Conservation (phyloP, 1,140 invertebrate genomes). For the Latrodectus geometricus region DNA sequence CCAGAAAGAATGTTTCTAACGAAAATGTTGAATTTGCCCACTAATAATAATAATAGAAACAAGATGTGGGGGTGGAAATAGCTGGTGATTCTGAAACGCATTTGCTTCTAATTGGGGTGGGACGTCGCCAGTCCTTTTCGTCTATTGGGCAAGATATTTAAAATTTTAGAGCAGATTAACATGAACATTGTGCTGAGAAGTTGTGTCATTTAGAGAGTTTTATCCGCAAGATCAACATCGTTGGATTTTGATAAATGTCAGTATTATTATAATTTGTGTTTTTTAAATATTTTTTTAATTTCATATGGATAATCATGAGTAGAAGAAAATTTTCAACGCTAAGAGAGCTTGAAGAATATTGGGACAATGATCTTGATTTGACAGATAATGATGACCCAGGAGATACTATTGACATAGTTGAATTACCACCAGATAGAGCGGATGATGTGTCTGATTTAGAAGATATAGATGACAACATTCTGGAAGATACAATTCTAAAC, state of each 20-base stretch:
- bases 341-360: conserved; percentile 40
- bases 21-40: conserved; percentile 30
- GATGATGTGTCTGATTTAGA: conserved; percentile 17
- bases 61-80: conserved; percentile 17
- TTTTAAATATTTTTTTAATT: conserved; percentile 22
- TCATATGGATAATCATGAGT: conserved; percentile 24
- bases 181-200: conserved; percentile 33
- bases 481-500: conserved; percentile 36
- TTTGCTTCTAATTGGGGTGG: conserved; percentile 34
- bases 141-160: conserved; percentile 38
- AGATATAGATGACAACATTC: conserved; percentile 25
- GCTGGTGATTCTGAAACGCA: conserved; percentile 34
- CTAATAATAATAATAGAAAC: conserved; percentile 29
- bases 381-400: too few species aligned
- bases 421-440: conserved; percentile 14
- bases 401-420: conserved; percentile 17
- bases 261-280: conserved; percentile 25
- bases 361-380: conserved; percentile 41
- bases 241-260: conserved; percentile 40
- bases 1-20: too few species aligned
- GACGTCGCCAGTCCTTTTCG: conserved; percentile 33
- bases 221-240: conserved; percentile 39
- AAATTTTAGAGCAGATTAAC: conserved; percentile 36
- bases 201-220: conserved; percentile 42
- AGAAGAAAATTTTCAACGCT: conserved; percentile 39